Base-by-base conservation (phyloP, 37 sponge, comb jelly and placozoan species). In the Eunapius fragilis region DNA sequence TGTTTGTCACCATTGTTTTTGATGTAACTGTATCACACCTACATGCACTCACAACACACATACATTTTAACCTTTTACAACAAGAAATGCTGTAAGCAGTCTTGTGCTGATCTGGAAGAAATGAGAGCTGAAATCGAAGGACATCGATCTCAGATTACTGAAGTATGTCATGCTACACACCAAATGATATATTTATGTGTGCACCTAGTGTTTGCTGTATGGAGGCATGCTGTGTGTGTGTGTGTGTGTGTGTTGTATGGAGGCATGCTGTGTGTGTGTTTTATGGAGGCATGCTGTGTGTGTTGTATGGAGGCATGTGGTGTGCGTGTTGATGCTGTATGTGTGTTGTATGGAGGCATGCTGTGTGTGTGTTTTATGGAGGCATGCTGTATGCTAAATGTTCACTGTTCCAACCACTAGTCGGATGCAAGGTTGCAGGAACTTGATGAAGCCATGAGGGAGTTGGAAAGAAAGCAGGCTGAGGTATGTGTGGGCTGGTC, bases 401-500 rank as follows among this genome's bases (percentile, higher is more conserved):
- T n/a, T n/a, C n/a, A 19, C 14, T 58, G 1, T 58, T 17, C 14
- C 6, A 19, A 58, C 22, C 6, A 17, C 33, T 67, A 80, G 75
- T 50, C 90, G 24, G 92, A 93, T 23, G 48, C 5, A 25, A 79
- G 31, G 2, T 47, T 92, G 2, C 76, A 82, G 25, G 78, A 92
- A 25, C 22, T 75, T 0, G 35, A 23, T 22, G 74, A 37, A 12
- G 38, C 68, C 10, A 67, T 70, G 24, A 72, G 47, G 24, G 83
- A 91, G 47, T 82, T 94, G 79, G 89, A 94, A 72, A 80, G 25
- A 76, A 88, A 88, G 77, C 75, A 67, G 33, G 32, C 25, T 32
- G 71, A 78, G 78, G 93, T 92, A 70, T 31, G 87, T 75, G 25
- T 76, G 0, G 31, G 31, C 25, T 25, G n/a, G n/a, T n/a, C n/a